These are phyloP conservation scores for Tetragonula clypearis DNA, from an alignment of 1,140 invertebrate genomes.

Conservation along the genomic window DNA sequence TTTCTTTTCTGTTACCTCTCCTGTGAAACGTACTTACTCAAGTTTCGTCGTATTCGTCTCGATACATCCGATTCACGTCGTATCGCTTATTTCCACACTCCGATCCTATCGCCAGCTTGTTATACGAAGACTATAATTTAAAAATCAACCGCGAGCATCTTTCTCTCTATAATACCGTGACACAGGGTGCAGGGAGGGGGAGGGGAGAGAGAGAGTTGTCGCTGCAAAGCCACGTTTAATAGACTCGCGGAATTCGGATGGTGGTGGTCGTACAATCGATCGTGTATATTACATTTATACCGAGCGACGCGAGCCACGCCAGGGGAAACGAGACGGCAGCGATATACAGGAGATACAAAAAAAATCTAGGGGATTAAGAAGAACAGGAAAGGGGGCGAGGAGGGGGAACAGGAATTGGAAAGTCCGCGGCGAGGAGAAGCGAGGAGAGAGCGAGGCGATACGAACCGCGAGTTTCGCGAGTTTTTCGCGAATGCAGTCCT, in stretches of 20 bases:
- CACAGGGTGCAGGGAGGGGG: no score
- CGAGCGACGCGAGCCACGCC: neutral
- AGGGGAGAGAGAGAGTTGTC: no score
- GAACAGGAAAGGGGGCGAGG: neutral
- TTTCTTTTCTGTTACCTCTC: no score
- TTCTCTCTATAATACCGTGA: neutral
- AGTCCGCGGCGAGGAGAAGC: conserved; percentile 54
- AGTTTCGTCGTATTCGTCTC: neutral
- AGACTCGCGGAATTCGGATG: neutral
- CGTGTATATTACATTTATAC: no score
- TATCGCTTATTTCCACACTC: neutral
- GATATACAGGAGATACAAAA: neutral
- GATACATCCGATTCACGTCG: neutral
- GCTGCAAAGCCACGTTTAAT: neutral
- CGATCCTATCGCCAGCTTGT: neutral
- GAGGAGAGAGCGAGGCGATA: conserved; percentile 61
- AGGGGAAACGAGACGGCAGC: neutral
- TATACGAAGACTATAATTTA: neutral
- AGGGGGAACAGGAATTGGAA: conserved; percentile 59
- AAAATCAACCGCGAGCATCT: neutral
- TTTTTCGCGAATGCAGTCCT: conserved; percentile 65
- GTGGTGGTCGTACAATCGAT: neutral
- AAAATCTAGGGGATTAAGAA: conserved; percentile 38
- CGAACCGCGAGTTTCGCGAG: conserved; percentile 17
- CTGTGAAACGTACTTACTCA: no score